Evolutionary conservation across 2,113 vertebrate species (phyloP).

Genomic region (Hucho hucho): DNA sequence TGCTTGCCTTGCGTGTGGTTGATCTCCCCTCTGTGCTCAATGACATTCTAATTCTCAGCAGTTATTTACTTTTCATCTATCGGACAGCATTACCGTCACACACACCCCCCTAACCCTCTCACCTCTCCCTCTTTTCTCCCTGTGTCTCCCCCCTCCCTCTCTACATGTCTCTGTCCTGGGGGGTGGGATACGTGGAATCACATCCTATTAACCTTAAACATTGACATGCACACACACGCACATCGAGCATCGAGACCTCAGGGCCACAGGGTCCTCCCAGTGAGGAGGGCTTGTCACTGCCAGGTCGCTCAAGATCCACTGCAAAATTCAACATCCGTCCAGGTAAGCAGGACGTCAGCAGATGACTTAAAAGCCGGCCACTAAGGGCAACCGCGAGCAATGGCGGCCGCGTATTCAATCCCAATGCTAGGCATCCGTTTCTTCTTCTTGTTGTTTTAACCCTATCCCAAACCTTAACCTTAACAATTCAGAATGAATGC

Average conservation of each 20-base stretch:
- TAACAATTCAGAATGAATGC: no score
- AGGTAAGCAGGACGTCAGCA: no score
- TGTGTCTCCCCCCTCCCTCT: constrained; percentile 40
- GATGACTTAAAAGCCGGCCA: no score
- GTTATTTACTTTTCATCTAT: constrained; percentile 62
- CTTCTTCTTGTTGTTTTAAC: no score
- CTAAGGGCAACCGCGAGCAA: no score
- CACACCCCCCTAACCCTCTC: background rate
- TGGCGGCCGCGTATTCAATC: no score
- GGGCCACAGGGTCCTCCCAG: no score
- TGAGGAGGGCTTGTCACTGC: no score
- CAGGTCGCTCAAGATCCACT: no score
- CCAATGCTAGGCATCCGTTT: no score
- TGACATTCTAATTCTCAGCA: constrained; percentile 71
- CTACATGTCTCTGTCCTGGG: constrained; percentile 51
- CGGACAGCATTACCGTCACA: constrained; percentile 57
- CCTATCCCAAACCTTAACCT: no score
- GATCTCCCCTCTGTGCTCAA: constrained; percentile 52
- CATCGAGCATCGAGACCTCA: background rate
- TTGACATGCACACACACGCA: constrained; percentile 5
- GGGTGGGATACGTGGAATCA: constrained; percentile 50
- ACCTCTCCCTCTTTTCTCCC: constrained; percentile 54
- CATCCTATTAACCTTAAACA: constrained; percentile 52
- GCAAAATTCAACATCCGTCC: no score
- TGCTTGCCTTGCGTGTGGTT: constrained; percentile 52